Evolutionary conservation across 2,888 invertebrate genomes (phyloP).

Genomic region (Xestia sexstrigata): DNA sequence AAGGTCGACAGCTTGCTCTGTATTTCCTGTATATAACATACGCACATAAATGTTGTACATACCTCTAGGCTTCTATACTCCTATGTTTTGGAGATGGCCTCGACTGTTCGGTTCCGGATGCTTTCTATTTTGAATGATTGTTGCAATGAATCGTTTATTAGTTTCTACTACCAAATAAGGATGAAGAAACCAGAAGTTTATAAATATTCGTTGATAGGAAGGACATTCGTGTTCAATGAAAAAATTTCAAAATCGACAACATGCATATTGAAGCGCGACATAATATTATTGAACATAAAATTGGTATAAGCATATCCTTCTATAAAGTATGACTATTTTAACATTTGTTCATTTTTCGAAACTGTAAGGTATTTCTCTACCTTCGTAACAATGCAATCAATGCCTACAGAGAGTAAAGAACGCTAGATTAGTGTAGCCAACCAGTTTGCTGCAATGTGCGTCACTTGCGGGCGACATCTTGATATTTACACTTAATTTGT

Average conservation of each 20-base stretch:
- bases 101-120: conserved; percentile 54
- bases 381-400: conserved; percentile 9
- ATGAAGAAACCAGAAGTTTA: conserved; percentile 43
- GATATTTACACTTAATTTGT: conserved; percentile 30
- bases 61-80: conserved; percentile 36
- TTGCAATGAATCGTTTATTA: conserved; percentile 47
- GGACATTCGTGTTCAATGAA: conserved; percentile 17
- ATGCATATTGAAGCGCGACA: conserved; percentile 7
- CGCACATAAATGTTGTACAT: conserved; percentile 13
- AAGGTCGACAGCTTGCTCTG: conserved; percentile 77
- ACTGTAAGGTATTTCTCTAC: neutral
- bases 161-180: conserved; percentile 33
- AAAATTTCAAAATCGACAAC: conserved; percentile 28
- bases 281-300: neutral
- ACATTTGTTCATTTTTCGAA: neutral
- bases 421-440: conserved; percentile 21
- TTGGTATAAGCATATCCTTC: neutral
- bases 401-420: conserved; percentile 2
- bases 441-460: conserved; percentile 41
- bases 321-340: neutral
- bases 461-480: conserved; percentile 38
- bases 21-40: conserved; percentile 74
- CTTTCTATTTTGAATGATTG: conserved; percentile 64
- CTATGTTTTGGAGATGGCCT: conserved; percentile 70
- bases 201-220: conserved; percentile 44